Percentiles rank a stretch among this genome's conserved stretches.
phyloP scores from a whole-genome alignment of 2,888 invertebrate species.

The Agrenia bidenticulata region DNA sequence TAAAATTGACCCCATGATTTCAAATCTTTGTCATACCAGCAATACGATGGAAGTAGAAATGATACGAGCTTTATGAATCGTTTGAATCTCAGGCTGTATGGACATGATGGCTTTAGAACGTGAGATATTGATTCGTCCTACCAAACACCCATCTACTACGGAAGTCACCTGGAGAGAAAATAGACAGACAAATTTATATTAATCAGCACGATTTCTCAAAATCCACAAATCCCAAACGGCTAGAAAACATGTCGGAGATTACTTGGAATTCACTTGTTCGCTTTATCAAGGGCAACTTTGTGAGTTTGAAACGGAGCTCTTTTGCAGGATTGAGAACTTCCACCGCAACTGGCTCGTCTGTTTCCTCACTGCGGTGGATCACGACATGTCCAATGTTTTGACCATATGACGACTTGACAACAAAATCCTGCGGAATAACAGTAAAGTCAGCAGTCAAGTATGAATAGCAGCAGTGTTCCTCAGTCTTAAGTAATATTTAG shows the following conservation, averaged over 20 bases:
- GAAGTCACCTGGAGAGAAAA: conserved; percentile 6
- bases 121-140: conserved; percentile 25
- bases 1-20: too few relatives aligned
- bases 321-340: not conserved
- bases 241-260: too few relatives aligned
- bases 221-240: too few relatives aligned
- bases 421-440: conserved; percentile 6
- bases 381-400: not conserved
- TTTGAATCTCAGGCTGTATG: conserved; percentile 32
- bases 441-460: too few relatives aligned
- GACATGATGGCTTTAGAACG: conserved; percentile 18
- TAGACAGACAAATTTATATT: too few relatives aligned
- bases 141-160: not conserved
- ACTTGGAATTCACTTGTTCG: conserved; percentile 9
- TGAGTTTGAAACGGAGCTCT: not conserved
- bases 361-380: not conserved
- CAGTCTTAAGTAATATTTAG: too few relatives aligned
- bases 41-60: conserved; percentile 19
- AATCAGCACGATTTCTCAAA: too few relatives aligned
- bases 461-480: too few relatives aligned
- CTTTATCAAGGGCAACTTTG: conserved; percentile 3
- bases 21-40: too few relatives aligned
- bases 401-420: not conserved
- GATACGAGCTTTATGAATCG: conserved; percentile 15
- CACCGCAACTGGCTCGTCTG: not conserved